Percentiles rank a stretch among this genome's conserved stretches.
Conservation (phyloP, 2,113 vertebrate genomes). For the Anser brachyrhynchus region DNA sequence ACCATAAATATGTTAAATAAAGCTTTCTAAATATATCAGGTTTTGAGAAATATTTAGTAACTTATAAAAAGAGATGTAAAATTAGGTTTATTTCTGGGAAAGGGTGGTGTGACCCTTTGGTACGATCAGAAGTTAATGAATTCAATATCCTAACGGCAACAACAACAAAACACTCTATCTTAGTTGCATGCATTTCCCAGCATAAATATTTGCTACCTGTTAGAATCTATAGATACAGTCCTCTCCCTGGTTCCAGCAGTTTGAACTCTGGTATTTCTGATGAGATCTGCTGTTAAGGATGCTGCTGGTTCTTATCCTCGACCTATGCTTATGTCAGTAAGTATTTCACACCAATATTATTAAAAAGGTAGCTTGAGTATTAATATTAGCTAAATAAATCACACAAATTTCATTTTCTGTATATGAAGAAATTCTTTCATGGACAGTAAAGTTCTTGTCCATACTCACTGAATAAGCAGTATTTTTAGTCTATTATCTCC, state of each 20-base stretch:
- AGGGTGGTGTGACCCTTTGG: background rate
- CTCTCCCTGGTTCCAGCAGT: background rate
- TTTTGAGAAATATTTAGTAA: background rate
- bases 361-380: conserved; percentile 26
- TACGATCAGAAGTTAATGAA: background rate
- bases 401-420: conserved; percentile 28
- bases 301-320: background rate
- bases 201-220: background rate
- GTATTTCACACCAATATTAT: background rate
- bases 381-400: conserved; percentile 24
- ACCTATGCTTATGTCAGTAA: conserved; percentile 23
- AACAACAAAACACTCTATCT: background rate
- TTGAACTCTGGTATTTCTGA: background rate
- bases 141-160: background rate
- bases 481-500: conserved; percentile 72
- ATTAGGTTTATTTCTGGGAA: background rate
- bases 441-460: conserved; percentile 64
- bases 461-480: conserved; percentile 70
- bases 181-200: background rate
- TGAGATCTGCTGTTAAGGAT: background rate
- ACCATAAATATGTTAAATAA: background rate
- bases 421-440: conserved; percentile 28
- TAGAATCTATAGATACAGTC: background rate
- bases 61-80: background rate
- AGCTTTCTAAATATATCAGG: background rate